These are phyloP conservation scores for Morelia viridis DNA, from an alignment of 2,797 vertebrate species.

Conservation along the genomic window DNA sequence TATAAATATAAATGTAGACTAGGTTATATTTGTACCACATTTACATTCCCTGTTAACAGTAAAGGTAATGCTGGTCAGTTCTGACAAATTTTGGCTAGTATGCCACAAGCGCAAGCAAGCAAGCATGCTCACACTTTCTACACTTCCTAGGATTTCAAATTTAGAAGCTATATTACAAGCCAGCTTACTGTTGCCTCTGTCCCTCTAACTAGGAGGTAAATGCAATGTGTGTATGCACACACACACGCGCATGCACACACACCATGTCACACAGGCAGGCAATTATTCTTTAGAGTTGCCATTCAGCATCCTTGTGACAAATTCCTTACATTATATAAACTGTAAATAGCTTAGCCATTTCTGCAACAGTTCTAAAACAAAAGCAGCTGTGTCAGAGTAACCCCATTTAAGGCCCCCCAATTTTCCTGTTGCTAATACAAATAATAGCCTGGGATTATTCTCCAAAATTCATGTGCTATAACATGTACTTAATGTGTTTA, in stretches of 20 bases:
- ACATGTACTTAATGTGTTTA: conserved; percentile 41
- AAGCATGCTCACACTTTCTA: neutral
- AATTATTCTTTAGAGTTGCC: conserved; percentile 42
- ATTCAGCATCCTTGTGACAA: conserved; percentile 58
- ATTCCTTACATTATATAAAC: conserved; percentile 72
- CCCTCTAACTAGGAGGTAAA: neutral
- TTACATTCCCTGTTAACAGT: neutral
- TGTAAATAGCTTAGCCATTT: conserved; percentile 75
- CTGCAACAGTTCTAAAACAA: conserved; percentile 74
- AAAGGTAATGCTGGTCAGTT: neutral
- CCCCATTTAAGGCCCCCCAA: conserved; percentile 6
- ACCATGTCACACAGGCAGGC: conserved; percentile 35
- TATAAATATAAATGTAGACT: neutral
- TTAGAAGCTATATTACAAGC: neutral
- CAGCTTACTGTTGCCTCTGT: neutral
- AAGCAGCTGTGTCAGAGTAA: conserved; percentile 77
- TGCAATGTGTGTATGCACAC: neutral
- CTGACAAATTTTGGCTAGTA: neutral
- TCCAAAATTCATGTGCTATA: conserved; percentile 74
- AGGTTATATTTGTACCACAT: neutral
- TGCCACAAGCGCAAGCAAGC: neutral
- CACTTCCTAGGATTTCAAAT: neutral
- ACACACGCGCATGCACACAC: neutral
- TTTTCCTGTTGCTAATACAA: conserved; percentile 77
- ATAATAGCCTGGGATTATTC: conserved; percentile 74